Evolutionary conservation across 2,113 vertebrate species (phyloP), one percentile per base, ranked within the genome.

Genomic region (Camarhynchus parvulus): DNA sequence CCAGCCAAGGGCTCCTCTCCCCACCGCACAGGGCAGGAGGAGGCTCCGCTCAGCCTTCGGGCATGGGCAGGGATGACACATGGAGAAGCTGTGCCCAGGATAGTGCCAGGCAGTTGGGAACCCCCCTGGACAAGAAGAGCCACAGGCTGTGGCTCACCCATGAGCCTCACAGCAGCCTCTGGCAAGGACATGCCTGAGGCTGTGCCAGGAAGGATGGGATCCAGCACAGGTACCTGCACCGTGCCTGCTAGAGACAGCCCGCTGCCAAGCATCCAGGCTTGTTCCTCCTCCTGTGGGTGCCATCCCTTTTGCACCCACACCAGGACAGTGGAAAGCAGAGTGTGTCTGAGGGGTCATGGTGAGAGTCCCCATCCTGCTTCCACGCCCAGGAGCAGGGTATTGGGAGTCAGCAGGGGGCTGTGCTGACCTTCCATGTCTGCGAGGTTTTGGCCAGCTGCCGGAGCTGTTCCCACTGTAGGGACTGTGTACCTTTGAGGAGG

Each of bases 341-440:
- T 7, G 11, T 39, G 10, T 23, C 41, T 0, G 0, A 61, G 41
- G 7, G 16, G 7, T 42, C 11, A 1, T 28, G n/a, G 27, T 50
- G 44, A 74, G 10, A 42, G 5, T 15, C 11, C 70, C 49, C 27
- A 19, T 28, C 10, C 28, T 70, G 18, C 46, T 50, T 33, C 35
- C 52, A 22, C 7, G 19, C 16, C 46, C 33, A 50, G 28, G 28
- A 70, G 41, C 35, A 46, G 41, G 28, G 15, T 11, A 24, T 20
- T 39, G 31, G 14, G 23, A 25, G 15, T n/a, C 69, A 39, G 55
- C 15, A 28, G 23, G 25, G 19, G 10, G 5, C 21, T 55, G 18
- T 63, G 74, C 67, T 49, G 27, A 64, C 49, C 55, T 59, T 39
- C n/a, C 37, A 2, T 4, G 14, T 41, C 62, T 75, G 52, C 0